A percentile compares a stretch with the other conserved stretches of the same genome.
Conservation (phyloP, 2,113 vertebrate genomes). For the Ochotona curzoniae region DNA sequence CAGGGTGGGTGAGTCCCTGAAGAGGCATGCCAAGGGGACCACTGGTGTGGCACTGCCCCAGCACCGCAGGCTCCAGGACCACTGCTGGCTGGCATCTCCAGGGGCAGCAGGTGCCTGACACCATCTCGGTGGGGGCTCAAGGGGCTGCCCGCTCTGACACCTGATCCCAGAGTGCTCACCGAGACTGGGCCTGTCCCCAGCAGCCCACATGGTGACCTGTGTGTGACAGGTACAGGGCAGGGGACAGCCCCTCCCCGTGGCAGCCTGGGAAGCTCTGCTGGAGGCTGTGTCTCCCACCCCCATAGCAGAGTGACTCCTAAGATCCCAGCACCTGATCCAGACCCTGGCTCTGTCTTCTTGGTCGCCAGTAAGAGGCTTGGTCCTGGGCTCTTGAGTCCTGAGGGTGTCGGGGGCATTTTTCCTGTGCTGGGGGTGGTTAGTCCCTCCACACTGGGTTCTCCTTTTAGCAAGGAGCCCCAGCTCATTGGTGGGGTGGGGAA, state of each 20-base stretch:
- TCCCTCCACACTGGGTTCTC: accelerated
- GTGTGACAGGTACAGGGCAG: accelerated
- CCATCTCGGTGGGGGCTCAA: accelerated
- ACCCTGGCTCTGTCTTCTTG: neutral
- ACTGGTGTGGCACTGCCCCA: accelerated
- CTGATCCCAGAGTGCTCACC: accelerated
- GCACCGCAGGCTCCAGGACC: accelerated
- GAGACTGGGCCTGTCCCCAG: accelerated
- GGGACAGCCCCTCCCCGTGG: neutral
- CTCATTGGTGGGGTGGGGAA: too few species aligned
- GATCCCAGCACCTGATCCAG: too few species aligned
- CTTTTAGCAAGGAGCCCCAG: neutral
- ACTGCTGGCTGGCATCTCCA: too few species aligned
- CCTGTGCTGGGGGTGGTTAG: accelerated
- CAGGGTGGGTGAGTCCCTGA: too few species aligned
- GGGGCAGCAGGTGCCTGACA: too few species aligned
- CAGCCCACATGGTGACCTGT: accelerated
- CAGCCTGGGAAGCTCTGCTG: accelerated
- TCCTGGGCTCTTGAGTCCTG: accelerated
- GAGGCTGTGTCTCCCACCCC: accelerated
- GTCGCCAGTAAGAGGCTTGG: neutral
- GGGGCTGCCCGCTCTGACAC: accelerated
- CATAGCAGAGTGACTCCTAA: accelerated
- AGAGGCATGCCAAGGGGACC: too few species aligned
- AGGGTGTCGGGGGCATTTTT: neutral